A percentile compares a stretch with the other conserved stretches of the same genome.
Evolutionary conservation across 2,888 invertebrate species (phyloP).

Genomic region (Gari tellinella): DNA sequence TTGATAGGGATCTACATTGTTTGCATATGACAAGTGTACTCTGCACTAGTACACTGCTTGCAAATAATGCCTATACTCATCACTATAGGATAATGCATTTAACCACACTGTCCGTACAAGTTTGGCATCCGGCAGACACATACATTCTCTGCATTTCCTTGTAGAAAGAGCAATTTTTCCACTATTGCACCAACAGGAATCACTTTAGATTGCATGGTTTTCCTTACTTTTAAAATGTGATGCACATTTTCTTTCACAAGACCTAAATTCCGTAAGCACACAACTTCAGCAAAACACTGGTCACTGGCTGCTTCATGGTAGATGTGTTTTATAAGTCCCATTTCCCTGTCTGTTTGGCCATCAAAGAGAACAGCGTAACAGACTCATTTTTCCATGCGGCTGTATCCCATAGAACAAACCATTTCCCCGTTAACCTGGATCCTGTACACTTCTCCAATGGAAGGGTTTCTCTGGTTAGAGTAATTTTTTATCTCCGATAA

Average conservation of each 20-base stretch:
- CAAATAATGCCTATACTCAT: no score
- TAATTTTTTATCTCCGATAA: no score
- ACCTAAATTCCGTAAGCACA: background rate
- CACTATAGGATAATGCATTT: no score
- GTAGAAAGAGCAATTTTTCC: background rate
- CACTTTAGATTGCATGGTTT: no score
- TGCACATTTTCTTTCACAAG: slow-evolving; percentile 1
- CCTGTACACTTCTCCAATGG: background rate
- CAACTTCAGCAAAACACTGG: background rate
- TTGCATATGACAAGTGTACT: no score
- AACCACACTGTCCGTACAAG: slow-evolving; percentile 1
- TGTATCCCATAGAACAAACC: no score
- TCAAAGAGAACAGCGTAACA: background rate
- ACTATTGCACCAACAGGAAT: no score
- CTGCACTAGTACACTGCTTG: no score
- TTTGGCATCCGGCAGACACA: slow-evolving; percentile 8
- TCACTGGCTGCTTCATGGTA: background rate
- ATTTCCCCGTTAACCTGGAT: background rate
- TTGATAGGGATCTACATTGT: no score
- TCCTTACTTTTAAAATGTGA: background rate
- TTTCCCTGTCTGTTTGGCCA: background rate
- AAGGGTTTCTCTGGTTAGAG: background rate
- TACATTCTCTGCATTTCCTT: background rate
- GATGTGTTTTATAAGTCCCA: background rate
- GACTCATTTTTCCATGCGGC: background rate